A percentile compares a stretch with the other conserved stretches of the same genome.
Conservation (phyloP, 2,888 invertebrate species). For the Nomada lathburiana region DNA sequence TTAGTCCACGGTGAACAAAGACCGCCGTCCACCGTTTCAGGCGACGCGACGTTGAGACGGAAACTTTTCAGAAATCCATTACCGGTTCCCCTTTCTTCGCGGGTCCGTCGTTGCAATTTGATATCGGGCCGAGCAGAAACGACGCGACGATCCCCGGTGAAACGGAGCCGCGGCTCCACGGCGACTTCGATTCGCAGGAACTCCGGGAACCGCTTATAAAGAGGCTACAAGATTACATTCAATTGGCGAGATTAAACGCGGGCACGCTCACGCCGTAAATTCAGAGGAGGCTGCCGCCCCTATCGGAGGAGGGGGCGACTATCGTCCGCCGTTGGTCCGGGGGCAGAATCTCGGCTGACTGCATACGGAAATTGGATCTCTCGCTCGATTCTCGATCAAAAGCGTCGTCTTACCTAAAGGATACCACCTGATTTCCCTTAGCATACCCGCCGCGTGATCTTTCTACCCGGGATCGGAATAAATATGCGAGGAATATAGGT, state of each 20-base stretch:
- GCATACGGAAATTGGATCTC: constrained; percentile 55
- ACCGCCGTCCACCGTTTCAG: constrained; percentile 53
- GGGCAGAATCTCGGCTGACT: constrained; percentile 29
- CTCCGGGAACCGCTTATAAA: constrained; percentile 37
- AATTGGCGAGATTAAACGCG: constrained; percentile 59
- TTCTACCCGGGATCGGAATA: not conserved
- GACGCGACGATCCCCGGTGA: constrained; percentile 10
- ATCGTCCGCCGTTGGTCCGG: constrained; percentile 25
- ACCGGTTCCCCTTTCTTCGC: constrained; percentile 60
- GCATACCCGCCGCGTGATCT: constrained; percentile 20
- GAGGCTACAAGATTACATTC: constrained; percentile 50
- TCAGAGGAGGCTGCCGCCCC: constrained; percentile 12
- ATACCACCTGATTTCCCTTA: constrained; percentile 27
- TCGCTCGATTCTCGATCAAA: constrained; percentile 36
- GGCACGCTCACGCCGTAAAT: constrained; percentile 42
- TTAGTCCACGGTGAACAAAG: constrained; percentile 75
- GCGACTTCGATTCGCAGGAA: constrained; percentile 20
- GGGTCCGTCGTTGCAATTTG: constrained; percentile 44
- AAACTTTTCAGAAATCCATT: constrained; percentile 80
- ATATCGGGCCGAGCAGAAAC: constrained; percentile 42
- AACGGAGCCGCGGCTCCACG: constrained; percentile 1
- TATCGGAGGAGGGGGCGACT: constrained; percentile 4
- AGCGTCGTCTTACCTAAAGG: constrained; percentile 36
- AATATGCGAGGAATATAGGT: not conserved
- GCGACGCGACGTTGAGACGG: constrained; percentile 19